Evolutionary conservation across 2,888 invertebrate genomes (phyloP).

Genomic region (Gonocerus acuteangulatus): DNA sequence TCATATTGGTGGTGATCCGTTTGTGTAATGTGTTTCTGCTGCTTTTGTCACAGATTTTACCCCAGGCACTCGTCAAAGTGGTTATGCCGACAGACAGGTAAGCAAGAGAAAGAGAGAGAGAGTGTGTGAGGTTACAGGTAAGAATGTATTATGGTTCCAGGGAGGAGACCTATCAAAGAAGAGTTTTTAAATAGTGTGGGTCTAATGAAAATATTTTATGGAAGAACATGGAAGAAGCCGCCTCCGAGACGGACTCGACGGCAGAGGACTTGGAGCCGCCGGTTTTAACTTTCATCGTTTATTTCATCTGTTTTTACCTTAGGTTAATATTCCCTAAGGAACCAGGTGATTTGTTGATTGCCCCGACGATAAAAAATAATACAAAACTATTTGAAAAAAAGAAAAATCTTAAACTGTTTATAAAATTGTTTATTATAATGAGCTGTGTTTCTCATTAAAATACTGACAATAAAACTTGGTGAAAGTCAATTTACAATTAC

Average conservation of each 20-base stretch:
- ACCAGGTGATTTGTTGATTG: constrained; percentile 15
- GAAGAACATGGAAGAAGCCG: constrained; percentile 6
- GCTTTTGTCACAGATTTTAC: constrained; percentile 61
- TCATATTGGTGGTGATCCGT: constrained; percentile 15
- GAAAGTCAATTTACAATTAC: too few relatives aligned
- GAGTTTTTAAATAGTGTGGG: constrained; percentile 10
- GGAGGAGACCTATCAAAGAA: constrained; percentile 11
- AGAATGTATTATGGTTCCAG: constrained; percentile 25
- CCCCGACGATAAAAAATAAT: constrained; percentile 1
- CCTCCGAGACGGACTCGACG: not conserved
- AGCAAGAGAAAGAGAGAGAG: constrained; percentile 30
- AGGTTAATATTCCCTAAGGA: constrained; percentile 21
- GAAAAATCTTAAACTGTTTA: too few relatives aligned
- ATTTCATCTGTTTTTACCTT: constrained; percentile 14
- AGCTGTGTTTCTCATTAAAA: too few relatives aligned
- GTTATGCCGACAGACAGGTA: constrained; percentile 96
- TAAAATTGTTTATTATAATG: too few relatives aligned
- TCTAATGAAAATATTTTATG: constrained; percentile 6
- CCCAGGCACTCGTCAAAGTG: constrained; percentile 90
- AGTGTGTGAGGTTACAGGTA: constrained; percentile 27
- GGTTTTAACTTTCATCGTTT: constrained; percentile 12
- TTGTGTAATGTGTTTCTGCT: constrained; percentile 37
- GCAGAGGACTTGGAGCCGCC: constrained; percentile 9
- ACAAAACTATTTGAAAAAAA: too few relatives aligned
- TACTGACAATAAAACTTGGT: too few relatives aligned